Base-by-base conservation (phyloP, 1,140 invertebrate species). In the Goniozus legneri region DNA sequence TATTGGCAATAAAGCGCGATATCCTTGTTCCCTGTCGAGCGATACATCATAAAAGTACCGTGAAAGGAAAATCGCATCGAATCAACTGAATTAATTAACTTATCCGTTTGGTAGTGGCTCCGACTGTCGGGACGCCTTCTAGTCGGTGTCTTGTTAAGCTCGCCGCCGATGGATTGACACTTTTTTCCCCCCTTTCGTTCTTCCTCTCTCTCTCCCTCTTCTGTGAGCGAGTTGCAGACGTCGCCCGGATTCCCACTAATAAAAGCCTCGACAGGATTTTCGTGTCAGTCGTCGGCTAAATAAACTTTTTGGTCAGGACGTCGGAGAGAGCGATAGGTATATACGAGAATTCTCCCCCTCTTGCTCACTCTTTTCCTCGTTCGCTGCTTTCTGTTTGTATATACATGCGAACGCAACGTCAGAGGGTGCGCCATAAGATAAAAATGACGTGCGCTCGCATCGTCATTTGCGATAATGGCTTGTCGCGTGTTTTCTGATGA, bases 401-500 rank as follows among this genome's bases (percentile, higher is more conserved):
- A 22, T n/a, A 21, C 22, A 8, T 22, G 12, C 14, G 16, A 15
- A 21, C 20, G 10, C n/a, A n/a, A 50, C 31, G 15, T n/a, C 18
- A 33, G 21, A 44, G 41, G 31, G 35, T 38, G 49, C 44, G 56
- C 44, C 46, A 46, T 41, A 46, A 68, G 56, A 64, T 66, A 63
- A 65, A 27, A 65, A 63, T 65, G 58, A 62, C 57, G 52, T 53
- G 52, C 52, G 52, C 54, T 53, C 63, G 65, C 64, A 61, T 58
- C 60, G 64, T 68, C 65, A 70, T 70, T 65, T 54, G 64, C 52
- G 52, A 58, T 70, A 67, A 67, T 68, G 52, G 58, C 36, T 37
- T n/a, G n/a, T n/a, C n/a, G n/a, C n/a, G n/a, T n/a, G n/a, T n/a
- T n/a, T n/a, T n/a, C n/a, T n/a, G n/a, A n/a, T n/a, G n/a, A n/a